Percentiles rank a stretch among this genome's conserved stretches.
Conservation (phyloP, 2,888 invertebrate genomes). For the Synanthedon andrenaeformis region DNA sequence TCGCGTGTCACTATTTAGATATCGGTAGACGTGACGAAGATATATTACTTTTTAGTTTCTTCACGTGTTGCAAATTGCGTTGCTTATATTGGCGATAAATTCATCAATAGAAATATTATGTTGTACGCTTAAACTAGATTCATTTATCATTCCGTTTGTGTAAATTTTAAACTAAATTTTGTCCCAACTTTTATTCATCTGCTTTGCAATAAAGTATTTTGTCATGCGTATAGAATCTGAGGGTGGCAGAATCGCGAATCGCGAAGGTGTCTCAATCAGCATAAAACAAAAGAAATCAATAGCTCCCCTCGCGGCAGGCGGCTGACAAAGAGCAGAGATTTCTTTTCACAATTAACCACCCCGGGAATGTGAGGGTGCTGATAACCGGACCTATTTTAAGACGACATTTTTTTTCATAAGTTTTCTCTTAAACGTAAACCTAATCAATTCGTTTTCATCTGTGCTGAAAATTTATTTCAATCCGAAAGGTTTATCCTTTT, state of each 20-base stretch:
- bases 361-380: slow-evolving; percentile 49
- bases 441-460: no score
- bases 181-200: slow-evolving; percentile 33
- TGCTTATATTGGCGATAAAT: no score
- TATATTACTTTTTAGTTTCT: slow-evolving; percentile 21
- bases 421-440: slow-evolving; percentile 7
- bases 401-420: slow-evolving; percentile 17
- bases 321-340: slow-evolving; percentile 70
- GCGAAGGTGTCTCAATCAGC: slow-evolving; percentile 70
- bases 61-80: neutral
- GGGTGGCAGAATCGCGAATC: slow-evolving; percentile 42
- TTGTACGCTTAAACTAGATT: no score
- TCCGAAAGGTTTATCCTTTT: no score
- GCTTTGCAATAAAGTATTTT: slow-evolving; percentile 56
- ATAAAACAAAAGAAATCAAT: slow-evolving; percentile 72
- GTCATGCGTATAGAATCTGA: slow-evolving; percentile 43
- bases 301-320: slow-evolving; percentile 46
- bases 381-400: slow-evolving; percentile 47
- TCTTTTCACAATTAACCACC: slow-evolving; percentile 70
- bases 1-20: slow-evolving; percentile 31
- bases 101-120: no score
- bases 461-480: no score
- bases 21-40: slow-evolving; percentile 45
- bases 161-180: neutral
- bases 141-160: no score